Base-by-base conservation (phyloP, 2,888 invertebrate genomes). In the Embidobia sp. region DNA sequence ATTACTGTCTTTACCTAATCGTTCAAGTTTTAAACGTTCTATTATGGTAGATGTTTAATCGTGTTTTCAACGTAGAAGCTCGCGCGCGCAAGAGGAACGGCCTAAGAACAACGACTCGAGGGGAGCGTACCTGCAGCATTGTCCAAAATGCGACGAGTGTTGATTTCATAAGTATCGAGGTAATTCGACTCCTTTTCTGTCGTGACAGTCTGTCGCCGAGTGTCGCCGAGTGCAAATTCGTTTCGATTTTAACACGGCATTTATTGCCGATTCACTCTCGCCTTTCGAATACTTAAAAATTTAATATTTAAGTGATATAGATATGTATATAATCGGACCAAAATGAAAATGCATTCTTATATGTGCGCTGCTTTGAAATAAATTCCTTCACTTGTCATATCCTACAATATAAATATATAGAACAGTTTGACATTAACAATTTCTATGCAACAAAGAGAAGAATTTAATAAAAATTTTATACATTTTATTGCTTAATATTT, bases 21-120 rank as follows among this genome's bases (percentile, higher is more conserved):
- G 80, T 85, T 84, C 70, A 85, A 82, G 80, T 84, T 84, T 85
- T 67, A 82, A 81, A 81, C 82, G 79, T 84, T 83, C 83, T 75
- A 84, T 83, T 83, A 82, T 80, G 78, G 69, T 81, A 79, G 80
- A 79, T 80, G 80, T 83, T 83, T 82, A 79, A 49, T 67, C 76
- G 70, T 59, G 63, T 55, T 61, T 69, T 10, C 10, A 67, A 49
- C 5, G 46, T 42, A 40, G 40, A 15, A 35, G 27, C 11, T 59
- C 40, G 33, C 11, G 44, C 44, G 44, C 35, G 19, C 13, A 26
- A 55, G n/a, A 27, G 19, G 5, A 67, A 19, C 55, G 73, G 69
- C 73, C 78, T 78, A 73, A 70, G 42, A 49, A 69, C 69, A 75
- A 69, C 75, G 61, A 73, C 8, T 40, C 42, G 18, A 19, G 13